Evolutionary conservation across 2,888 invertebrate genomes (phyloP).

Genomic region (Allolobophora icterica): DNA sequence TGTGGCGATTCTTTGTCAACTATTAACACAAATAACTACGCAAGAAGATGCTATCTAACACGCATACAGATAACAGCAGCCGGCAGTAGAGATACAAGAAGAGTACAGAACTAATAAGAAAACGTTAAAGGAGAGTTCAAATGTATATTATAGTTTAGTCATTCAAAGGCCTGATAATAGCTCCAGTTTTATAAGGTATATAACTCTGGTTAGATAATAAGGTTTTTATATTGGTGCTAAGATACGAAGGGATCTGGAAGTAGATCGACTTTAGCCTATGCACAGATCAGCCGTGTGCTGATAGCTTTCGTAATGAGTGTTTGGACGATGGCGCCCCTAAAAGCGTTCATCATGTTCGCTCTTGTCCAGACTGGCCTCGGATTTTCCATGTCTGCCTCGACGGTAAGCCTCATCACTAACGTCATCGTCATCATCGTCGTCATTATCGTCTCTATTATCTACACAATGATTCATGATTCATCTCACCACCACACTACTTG

Average conservation of each 20-base stretch:
- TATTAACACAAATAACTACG: not conserved
- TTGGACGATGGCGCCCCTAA: not conserved
- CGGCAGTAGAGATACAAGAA: not conserved
- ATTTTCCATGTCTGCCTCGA: slow-evolving; percentile 9
- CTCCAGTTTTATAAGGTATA: not conserved
- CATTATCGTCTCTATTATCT: not conserved
- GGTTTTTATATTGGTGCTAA: not conserved
- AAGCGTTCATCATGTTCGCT: slow-evolving; percentile 12
- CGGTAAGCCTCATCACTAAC: not conserved
- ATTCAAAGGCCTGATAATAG: not conserved
- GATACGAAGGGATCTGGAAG: not conserved
- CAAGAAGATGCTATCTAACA: not conserved
- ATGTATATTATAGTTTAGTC: not conserved
- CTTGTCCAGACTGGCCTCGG: not conserved
- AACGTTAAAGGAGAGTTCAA: no score
- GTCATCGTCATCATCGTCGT: not conserved
- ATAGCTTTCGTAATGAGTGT: not conserved
- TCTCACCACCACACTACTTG: not conserved
- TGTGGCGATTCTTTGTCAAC: not conserved
- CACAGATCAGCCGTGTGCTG: not conserved
- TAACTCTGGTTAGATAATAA: not conserved
- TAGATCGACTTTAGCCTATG: not conserved
- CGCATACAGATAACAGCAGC: not conserved
- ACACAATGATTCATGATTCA: not conserved
- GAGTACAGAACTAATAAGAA: not conserved